These are phyloP conservation scores for Sebastolobus alascanus DNA, from an alignment of 2,797 vertebrate genomes.

Conservation along the genomic window DNA sequence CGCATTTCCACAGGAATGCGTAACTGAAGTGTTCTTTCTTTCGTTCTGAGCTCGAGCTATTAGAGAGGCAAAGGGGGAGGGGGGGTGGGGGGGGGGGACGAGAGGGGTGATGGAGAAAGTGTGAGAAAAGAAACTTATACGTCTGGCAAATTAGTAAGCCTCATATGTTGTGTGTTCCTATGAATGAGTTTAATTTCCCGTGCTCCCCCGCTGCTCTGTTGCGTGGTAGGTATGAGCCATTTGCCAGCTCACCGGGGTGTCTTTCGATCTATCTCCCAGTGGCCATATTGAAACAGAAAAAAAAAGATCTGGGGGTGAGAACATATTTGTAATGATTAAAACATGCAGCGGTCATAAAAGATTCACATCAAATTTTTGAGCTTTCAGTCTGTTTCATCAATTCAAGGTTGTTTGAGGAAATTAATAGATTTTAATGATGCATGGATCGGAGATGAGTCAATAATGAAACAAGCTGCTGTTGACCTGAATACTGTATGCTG, in stretches of 20 bases:
- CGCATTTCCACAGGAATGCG: conserved; percentile 44
- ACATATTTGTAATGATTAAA: conserved; percentile 74
- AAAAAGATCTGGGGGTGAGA: conserved; percentile 45
- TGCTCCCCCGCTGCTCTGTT: conserved; percentile 43
- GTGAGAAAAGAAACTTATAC: neutral
- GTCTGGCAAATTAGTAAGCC: conserved; percentile 51
- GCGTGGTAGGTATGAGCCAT: conserved; percentile 58
- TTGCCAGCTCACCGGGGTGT: conserved; percentile 69
- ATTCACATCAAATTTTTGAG: conserved; percentile 52
- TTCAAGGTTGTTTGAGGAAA: conserved; percentile 50
- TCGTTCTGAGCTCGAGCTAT: neutral
- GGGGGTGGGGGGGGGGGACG: too few species aligned
- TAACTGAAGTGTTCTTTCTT: conserved; percentile 14
- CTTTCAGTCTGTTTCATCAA: conserved; percentile 56
- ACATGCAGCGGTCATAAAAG: conserved; percentile 61
- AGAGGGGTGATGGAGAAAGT: too few species aligned
- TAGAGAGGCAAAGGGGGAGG: neutral
- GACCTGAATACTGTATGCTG: conserved; percentile 50
- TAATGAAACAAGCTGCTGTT: conserved; percentile 39
- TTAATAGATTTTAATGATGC: conserved; percentile 69
- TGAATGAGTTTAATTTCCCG: conserved; percentile 56
- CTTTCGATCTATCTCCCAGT: conserved; percentile 61
- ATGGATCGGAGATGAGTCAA: conserved; percentile 62
- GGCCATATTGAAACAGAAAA: conserved; percentile 39
- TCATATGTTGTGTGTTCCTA: conserved; percentile 49